Conservation (phyloP, 2,113 vertebrate species). For the Lasiurus cinereus region DNA sequence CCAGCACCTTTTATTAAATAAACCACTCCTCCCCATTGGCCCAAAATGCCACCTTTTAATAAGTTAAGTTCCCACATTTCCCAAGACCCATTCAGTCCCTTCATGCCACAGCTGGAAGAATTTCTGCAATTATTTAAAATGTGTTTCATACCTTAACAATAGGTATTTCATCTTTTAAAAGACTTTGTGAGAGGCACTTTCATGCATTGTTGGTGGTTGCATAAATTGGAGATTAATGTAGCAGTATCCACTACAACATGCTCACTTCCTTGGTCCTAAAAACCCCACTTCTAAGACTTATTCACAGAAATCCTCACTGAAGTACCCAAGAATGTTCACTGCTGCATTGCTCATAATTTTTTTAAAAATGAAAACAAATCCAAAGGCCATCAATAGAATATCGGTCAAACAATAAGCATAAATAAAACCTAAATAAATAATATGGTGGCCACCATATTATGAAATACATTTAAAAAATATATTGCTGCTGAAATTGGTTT, state of each 20-base stretch:
- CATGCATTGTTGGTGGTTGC: constrained; percentile 64
- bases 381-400: neutral
- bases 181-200: constrained; percentile 73
- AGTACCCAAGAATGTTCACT: neutral
- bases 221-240: constrained; percentile 74
- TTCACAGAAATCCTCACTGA: constrained; percentile 46
- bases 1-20: constrained; percentile 59
- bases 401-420: neutral
- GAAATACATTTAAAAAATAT: neutral
- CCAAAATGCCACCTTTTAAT: constrained; percentile 76
- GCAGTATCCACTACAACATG: constrained; percentile 51
- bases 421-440: neutral
- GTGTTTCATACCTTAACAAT: constrained; percentile 76
- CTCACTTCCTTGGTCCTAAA: constrained; percentile 49
- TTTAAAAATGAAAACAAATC: neutral
- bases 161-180: constrained; percentile 77
- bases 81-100: constrained; percentile 39
- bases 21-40: constrained; percentile 31
- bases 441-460: neutral
- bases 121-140: constrained; percentile 75
- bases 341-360: neutral
- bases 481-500: neutral
- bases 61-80: constrained; percentile 33
- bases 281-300: constrained; percentile 57
- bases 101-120: constrained; percentile 72